Evolutionary conservation across 2,797 vertebrate species (phyloP).

Genomic region (Peromyscus attwateri): DNA sequence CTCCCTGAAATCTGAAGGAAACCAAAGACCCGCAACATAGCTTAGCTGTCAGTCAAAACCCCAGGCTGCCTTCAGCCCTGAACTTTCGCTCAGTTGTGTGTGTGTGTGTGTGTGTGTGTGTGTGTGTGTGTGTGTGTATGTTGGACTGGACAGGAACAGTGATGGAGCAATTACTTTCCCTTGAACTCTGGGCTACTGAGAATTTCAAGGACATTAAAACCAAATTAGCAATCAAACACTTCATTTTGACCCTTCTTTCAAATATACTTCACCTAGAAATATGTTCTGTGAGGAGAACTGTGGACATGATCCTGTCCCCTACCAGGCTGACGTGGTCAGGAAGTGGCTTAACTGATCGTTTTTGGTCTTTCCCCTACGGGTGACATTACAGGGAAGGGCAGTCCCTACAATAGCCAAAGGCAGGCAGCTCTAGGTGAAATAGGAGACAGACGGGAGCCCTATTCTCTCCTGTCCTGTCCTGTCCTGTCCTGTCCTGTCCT

Average conservation of each 20-base stretch:
- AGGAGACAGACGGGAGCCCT: background rate
- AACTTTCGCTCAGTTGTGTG: background rate
- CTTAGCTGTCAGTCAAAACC: background rate
- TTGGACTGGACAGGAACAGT: background rate
- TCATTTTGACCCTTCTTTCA: conserved; percentile 13
- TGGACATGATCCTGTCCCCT: background rate
- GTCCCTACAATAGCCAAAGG: background rate
- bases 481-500: rapidly evolving
- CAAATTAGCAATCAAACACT: background rate
- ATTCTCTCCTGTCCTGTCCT: background rate
- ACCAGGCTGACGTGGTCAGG: conserved; percentile 2
- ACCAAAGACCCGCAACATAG: background rate
- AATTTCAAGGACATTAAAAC: background rate
- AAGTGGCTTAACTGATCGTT: background rate
- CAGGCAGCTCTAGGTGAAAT: background rate
- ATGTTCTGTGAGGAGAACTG: background rate
- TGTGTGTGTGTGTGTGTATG: background rate
- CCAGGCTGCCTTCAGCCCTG: background rate
- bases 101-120: no score
- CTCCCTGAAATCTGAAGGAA: conserved; percentile 5
- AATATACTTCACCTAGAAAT: conserved; percentile 40
- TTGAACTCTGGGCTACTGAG: background rate
- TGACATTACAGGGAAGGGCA: background rate
- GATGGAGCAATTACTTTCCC: background rate
- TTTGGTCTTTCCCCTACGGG: background rate